Evolutionary conservation across 2,888 invertebrate genomes (phyloP), one percentile per base, ranked within the genome.

Genomic region (Clitarchus hookeri): DNA sequence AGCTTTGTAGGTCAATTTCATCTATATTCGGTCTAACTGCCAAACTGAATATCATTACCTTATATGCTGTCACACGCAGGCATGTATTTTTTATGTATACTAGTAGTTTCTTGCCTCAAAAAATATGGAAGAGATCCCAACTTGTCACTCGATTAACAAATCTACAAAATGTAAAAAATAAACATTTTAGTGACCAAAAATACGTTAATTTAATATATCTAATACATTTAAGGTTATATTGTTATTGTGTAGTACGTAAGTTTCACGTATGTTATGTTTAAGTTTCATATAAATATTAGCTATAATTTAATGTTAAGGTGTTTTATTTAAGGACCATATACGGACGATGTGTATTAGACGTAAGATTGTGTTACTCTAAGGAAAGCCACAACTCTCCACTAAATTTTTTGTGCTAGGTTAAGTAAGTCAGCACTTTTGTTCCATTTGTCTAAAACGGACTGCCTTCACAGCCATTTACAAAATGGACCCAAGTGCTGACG

Each of bases 381-480:
- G 65, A 65, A 65, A 65, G 65, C 65, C 65, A 65, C 65, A 65
- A 23, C n/a, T 65, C 65, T 65, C 16, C 65, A 23, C n/a, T 65
- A 65, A 65, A 65, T 65, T 65, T 65, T 23, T 65, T 65, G 65
- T 65, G 65, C 16, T 65, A 65, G 65, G 65, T 65, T 65, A 65
- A 65, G 65, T 65, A 65, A 65, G 65, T 65, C 65, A 65, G n/a
- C 65, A 65, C 65, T 65, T 11, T 23, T 23, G 65, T 23, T 6
- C n/a, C 65, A 65, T 65, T 16, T 23, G 19, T 65, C 8, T 2
- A 0, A 23, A 65, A n/a, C 65, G 65, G n/a, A 65, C 65, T 65
- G 65, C n/a, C 65, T 48, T 65, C 65, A 16, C 65, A 65, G 65
- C 65, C 65, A 23, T 65, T 11, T 19, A 65, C 65, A 23, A 65